phyloP scores from a whole-genome alignment of 2,797 vertebrate species.

The Notolepis coatsorum region DNA sequence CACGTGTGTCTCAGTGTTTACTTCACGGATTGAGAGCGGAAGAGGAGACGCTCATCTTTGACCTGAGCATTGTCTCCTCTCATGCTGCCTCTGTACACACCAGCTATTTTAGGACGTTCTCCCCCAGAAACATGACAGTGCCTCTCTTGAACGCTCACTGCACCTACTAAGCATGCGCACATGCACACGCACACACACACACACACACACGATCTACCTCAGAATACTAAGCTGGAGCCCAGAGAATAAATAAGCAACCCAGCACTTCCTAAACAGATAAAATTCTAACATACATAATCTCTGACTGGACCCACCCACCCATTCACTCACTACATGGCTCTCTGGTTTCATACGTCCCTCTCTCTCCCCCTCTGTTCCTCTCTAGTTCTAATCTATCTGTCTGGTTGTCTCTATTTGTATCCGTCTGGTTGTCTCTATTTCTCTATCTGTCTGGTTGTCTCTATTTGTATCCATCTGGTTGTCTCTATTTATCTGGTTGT shows the following conservation, averaged over 20 bases:
- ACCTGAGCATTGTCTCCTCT: constrained; percentile 79
- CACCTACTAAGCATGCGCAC: constrained; percentile 13
- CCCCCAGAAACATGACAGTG: constrained; percentile 59
- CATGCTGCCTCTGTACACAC: constrained; percentile 67
- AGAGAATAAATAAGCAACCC: constrained; percentile 19
- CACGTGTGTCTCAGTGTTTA: constrained; percentile 76
- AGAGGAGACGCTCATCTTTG: constrained; percentile 79
- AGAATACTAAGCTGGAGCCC: background rate
- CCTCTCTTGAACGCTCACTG: constrained; percentile 39
- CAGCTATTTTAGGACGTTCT: constrained; percentile 75
- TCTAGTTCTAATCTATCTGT: no score
- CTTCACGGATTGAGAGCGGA: constrained; percentile 77
- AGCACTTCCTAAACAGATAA: background rate
- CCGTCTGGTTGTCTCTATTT: no score
- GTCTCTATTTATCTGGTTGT: constrained; percentile 8
- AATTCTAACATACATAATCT: constrained; percentile 14
- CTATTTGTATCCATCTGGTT: no score
- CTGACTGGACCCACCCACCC: background rate
- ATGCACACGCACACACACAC: constrained; percentile 1
- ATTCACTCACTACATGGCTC: constrained; percentile 9
- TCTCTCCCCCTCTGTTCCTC: constrained; percentile 18
- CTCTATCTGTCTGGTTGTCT: no score
- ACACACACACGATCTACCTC: constrained; percentile 1
- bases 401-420: no score
- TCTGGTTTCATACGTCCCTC: constrained; percentile 23